Base-by-base conservation (phyloP, 2,888 invertebrate genomes). In the Melanostoma mellinum region DNA sequence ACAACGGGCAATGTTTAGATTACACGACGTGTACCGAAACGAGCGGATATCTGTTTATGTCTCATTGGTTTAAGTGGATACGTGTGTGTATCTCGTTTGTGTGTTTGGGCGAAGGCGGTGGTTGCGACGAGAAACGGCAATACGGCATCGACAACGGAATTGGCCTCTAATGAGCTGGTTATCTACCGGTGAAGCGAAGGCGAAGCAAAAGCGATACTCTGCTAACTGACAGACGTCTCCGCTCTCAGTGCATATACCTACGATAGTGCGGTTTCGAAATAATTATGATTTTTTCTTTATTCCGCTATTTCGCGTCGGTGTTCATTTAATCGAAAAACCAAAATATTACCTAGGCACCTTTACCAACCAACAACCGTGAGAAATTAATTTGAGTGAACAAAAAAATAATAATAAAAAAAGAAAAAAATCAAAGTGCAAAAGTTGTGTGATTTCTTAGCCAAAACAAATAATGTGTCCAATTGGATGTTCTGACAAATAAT, bases 11-110 rank as follows among this genome's bases (percentile, higher is more conserved):
- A 78, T 74, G 78, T 78, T 73, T 73, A 74, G 74, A 84, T 84
- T 84, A 74, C 74, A 71, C 60, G 61, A 71, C 71, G 79, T 84
- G 65, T 71, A 75, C 35, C 67, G 48, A 50, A 63, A 48, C 48
- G 74, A 79, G 65, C 79, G 79, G 74, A 79, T 84, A 79, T 79
- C 74, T 84, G 79, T 84, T 79, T 75, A 71, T 84, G 79, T 79
- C 68, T 82, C 82, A 82, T 82, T 82, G 82, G 78, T 78, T 82
- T 82, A 78, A 78, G 82, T 82, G 82, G 78, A 78, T 78, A 78
- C 78, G 77, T 78, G 82, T 82, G 78, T 82, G 78, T 82, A 69
- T 78, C 68, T 63, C 48, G 46, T 46, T 74, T 84, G 55, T 58
- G 69, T 53, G 46, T 46, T 44, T 69, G 32, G 52, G 56, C 33